Base-by-base conservation (phyloP, 2,113 vertebrate species). In the Onychostoma macrolepis region DNA sequence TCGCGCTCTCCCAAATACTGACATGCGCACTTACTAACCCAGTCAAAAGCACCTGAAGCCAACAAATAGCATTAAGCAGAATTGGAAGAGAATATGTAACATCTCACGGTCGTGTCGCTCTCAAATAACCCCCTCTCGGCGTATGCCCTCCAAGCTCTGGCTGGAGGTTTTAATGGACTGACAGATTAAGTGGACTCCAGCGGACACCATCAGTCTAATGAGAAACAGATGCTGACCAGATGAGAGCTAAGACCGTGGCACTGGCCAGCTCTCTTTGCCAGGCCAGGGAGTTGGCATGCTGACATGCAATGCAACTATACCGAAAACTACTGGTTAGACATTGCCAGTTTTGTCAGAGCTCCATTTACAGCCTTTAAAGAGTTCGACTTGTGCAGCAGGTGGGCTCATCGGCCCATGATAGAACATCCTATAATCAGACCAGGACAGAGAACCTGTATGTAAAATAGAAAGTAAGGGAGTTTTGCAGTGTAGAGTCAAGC, bases 191-290 rank as follows among this genome's bases (percentile, higher is more conserved):
- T 86, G 26, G 33, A 45, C 72, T 83, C 72, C 87, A 28, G 78
- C 58, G 61, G 78, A 86, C 85, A 81, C 78, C 78, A 86, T 69
- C 41, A 69, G 79, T 83, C 58, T 88, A 86, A 88, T 88, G 79
- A 85, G 84, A 88, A 86, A 78, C 87, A 88, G 84, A 85, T 88
- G 87, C 84, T 88, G 84, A 83, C 74, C 84, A 86, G 87, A 83
- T 82, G 74, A 88, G 67, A 82, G 79, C 61, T 86, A 86, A 88
- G 85, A 56, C 48, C 61, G 4, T 43, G 67, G 67, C 84, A 83
- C 43, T 33, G 50, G 45, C 80, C 87, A 83, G 80, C 48, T 43
- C n/a, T 69, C 41, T 71, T 30, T 71, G 69, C 67, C 83, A 74
- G 69, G 13, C 30, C 83, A n/a, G 67, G 48, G 33, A 58, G 81